Conservation (phyloP, 2,888 invertebrate species). For the Atrina japonica region DNA sequence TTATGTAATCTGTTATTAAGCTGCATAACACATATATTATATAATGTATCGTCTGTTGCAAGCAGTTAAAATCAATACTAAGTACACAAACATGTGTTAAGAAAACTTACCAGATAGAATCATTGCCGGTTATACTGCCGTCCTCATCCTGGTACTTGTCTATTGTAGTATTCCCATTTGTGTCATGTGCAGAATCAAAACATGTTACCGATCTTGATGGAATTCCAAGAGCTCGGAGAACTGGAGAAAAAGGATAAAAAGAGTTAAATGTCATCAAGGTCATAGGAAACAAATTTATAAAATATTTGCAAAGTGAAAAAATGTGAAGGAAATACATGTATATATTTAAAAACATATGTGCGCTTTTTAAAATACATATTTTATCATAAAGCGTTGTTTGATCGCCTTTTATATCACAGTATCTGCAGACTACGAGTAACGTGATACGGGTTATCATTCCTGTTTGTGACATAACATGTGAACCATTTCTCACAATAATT, state of each 20-base stretch:
- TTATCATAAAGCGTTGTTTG: no score
- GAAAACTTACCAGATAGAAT: constrained; percentile 23
- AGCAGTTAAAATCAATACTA: no score
- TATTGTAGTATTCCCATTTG: constrained; percentile 64
- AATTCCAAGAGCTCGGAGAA: constrained; percentile 71
- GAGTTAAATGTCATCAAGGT: background rate
- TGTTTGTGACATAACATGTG: no score
- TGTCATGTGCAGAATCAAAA: constrained; percentile 74
- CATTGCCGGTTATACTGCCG: background rate
- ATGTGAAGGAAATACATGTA: background rate
- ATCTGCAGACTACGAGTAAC: no score
- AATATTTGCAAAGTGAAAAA: no score
- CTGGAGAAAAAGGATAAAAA: constrained; percentile 50
- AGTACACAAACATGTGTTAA: no score
- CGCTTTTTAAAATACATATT: background rate
- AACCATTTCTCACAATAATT: no score
- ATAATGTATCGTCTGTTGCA: no score
- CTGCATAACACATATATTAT: no score
- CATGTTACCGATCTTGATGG: constrained; percentile 72
- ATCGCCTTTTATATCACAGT: no score
- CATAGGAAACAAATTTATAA: background rate
- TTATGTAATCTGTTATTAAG: no score
- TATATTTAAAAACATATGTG: background rate
- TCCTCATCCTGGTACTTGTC: constrained; percentile 29
- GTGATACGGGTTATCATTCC: no score